These are phyloP conservation scores for Labia minor DNA, from an alignment of 2,888 invertebrate genomes.

Conservation along the genomic window DNA sequence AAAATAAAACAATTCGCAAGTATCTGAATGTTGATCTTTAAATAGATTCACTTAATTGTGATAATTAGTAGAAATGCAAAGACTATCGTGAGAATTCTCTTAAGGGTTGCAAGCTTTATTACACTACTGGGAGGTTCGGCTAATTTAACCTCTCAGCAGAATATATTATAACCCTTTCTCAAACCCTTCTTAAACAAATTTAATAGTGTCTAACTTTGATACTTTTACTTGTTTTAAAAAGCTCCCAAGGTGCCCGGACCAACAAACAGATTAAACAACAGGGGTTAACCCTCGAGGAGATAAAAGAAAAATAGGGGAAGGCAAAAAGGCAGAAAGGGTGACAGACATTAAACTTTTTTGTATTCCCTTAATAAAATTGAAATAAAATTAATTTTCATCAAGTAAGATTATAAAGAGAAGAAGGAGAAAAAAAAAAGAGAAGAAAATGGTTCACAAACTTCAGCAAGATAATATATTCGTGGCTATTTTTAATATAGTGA, in stretches of 20 bases:
- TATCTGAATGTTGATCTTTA: no score
- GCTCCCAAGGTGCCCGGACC: conserved; percentile 3
- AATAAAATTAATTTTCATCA: conserved; percentile 3
- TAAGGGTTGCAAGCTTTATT: conserved; percentile 2
- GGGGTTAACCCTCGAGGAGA: neutral
- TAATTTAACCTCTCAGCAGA: conserved; percentile 4
- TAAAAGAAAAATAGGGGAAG: neutral
- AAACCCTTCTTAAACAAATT: conserved; percentile 13
- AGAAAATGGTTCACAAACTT: neutral
- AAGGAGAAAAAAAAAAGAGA: neutral
- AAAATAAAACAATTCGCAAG: neutral
- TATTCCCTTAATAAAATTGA: neutral
- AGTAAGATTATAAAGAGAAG: neutral
- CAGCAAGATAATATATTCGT: neutral
- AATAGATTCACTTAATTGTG: no score
- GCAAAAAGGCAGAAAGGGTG: neutral
- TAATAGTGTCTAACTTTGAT: conserved; percentile 8
- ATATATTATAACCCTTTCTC: conserved; percentile 13
- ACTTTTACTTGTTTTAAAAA: conserved; percentile 13
- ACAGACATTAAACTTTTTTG: neutral
- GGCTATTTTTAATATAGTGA: neutral
- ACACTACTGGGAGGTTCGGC: neutral
- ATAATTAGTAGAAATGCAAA: neutral
- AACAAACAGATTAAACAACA: neutral
- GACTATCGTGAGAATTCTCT: neutral